Conservation (phyloP, 2,888 invertebrate species). For the Halictus ligatus region DNA sequence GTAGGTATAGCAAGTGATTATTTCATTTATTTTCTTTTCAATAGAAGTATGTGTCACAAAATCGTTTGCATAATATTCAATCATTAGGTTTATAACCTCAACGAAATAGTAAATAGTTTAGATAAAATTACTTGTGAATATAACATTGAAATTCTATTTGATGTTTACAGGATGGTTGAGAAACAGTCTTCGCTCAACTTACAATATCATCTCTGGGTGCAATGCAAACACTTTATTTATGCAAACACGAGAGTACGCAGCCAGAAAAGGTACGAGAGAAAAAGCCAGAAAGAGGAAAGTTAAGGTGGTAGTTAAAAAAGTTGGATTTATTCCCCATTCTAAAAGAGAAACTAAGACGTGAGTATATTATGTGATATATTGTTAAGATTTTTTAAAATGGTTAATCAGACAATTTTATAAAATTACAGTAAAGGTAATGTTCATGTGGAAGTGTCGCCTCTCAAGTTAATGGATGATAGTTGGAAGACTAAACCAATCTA, state of each 20-base stretch:
- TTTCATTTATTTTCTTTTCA: neutral
- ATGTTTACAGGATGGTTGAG: conserved; percentile 58
- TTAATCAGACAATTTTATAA: neutral
- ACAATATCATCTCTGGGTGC: conserved; percentile 39
- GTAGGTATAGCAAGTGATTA: neutral
- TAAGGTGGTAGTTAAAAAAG: conserved; percentile 89
- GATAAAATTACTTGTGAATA: neutral
- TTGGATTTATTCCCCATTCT: conserved; percentile 87
- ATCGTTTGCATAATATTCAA: neutral
- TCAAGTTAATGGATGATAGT: conserved; percentile 4
- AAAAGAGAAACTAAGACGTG: neutral
- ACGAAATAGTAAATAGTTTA: neutral
- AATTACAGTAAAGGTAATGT: neutral
- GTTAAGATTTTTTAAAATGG: neutral
- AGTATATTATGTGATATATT: neutral
- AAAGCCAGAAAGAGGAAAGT: conserved; percentile 89
- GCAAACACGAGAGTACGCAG: conserved; percentile 87
- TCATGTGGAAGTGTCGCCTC: neutral
- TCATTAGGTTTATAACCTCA: conserved; percentile 27
- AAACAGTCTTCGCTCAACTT: conserved; percentile 43
- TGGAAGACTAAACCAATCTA: conserved; percentile 86
- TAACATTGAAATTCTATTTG: neutral
- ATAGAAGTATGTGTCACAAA: neutral
- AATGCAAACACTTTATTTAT: conserved; percentile 59
- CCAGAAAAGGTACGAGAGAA: conserved; percentile 93